phyloP scores from a whole-genome alignment of 2,888 invertebrate genomes.

The Amaurobius ferox region DNA sequence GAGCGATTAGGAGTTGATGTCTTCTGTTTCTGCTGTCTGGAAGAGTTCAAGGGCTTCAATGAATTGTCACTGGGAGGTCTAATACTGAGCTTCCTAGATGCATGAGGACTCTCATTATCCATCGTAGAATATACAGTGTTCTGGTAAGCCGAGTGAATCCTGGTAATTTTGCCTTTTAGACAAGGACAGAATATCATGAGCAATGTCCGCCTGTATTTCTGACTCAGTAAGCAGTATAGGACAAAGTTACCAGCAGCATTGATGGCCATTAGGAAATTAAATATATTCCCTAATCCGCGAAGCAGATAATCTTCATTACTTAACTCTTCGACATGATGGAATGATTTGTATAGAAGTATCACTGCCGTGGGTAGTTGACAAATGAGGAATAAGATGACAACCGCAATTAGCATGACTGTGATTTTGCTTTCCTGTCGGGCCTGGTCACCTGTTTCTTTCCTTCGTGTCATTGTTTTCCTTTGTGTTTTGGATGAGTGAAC shows the following conservation, averaged over 20 bases:
- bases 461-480: constrained; percentile 80
- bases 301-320: constrained; percentile 78
- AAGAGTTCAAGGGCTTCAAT: not conserved
- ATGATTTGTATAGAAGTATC: constrained; percentile 80
- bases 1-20: not conserved
- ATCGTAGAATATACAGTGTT: constrained; percentile 58
- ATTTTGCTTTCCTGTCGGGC: constrained; percentile 84
- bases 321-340: constrained; percentile 75
- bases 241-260: constrained; percentile 88
- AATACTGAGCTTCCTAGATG: constrained; percentile 34
- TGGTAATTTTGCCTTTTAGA: constrained; percentile 50
- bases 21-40: not conserved
- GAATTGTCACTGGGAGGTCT: not conserved
- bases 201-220: constrained; percentile 84
- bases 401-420: constrained; percentile 86
- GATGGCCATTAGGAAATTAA: constrained; percentile 84
- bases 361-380: constrained; percentile 86
- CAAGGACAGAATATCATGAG: constrained; percentile 76
- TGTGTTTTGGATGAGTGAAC: constrained; percentile 82
- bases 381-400: constrained; percentile 85
- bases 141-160: constrained; percentile 66
- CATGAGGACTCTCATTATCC: constrained; percentile 54
- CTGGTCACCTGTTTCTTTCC: constrained; percentile 71
- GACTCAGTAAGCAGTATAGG: constrained; percentile 86
- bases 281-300: constrained; percentile 83